Evolutionary conservation across 2,888 invertebrate genomes (phyloP).

Genomic region (Lasioglossum marginatum): DNA sequence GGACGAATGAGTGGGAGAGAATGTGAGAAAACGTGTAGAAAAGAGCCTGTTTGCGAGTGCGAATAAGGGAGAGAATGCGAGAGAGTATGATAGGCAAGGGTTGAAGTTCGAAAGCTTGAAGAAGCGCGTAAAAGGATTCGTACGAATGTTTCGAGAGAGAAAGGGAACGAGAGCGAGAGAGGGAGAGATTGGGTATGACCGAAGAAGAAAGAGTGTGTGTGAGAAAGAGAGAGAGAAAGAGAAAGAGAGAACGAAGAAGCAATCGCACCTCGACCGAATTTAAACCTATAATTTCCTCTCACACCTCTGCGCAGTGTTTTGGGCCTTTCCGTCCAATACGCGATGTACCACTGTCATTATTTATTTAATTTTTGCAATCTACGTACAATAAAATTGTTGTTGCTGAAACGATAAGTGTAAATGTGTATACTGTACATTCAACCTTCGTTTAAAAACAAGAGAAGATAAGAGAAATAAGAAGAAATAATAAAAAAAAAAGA

Average conservation of each 20-base stretch:
- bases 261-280: slow-evolving; percentile 81
- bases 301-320: slow-evolving; percentile 83
- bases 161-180: neutral
- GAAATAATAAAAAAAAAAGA: slow-evolving; percentile 4
- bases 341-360: slow-evolving; percentile 82
- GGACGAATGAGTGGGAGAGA: slow-evolving; percentile 40
- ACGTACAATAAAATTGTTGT: slow-evolving; percentile 82
- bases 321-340: slow-evolving; percentile 83
- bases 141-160: slow-evolving; percentile 6
- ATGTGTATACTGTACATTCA: slow-evolving; percentile 76
- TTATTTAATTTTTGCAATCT: slow-evolving; percentile 79
- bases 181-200: neutral
- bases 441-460: slow-evolving; percentile 70
- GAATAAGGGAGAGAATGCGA: slow-evolving; percentile 29
- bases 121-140: slow-evolving; percentile 28
- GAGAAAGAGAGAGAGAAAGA: slow-evolving; percentile 31
- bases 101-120: neutral
- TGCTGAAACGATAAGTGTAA: slow-evolving; percentile 79
- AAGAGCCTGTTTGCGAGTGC: neutral
- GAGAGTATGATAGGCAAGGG: neutral
- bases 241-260: slow-evolving; percentile 66
- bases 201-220: neutral
- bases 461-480: slow-evolving; percentile 8
- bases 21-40: neutral
- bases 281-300: slow-evolving; percentile 80